Conservation (phyloP, 2,888 invertebrate species). For the Noctua pronuba region DNA sequence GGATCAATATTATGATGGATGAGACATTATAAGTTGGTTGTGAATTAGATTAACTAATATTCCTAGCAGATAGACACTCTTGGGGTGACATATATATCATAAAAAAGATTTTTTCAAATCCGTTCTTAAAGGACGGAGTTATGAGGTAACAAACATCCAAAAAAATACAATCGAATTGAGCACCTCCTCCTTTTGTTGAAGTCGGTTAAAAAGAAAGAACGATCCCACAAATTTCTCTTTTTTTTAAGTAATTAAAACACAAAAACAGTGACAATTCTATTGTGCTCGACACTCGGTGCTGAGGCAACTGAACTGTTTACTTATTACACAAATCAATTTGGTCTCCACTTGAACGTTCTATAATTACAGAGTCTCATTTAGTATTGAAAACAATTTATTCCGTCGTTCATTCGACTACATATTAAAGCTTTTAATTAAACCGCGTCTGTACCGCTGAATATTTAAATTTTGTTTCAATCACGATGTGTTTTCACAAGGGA, state of each 20-base stretch:
- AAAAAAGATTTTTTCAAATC: too few species aligned
- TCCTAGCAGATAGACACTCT: too few species aligned
- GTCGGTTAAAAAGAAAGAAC: background rate
- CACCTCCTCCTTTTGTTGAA: background rate
- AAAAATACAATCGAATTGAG: background rate
- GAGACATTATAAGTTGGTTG: too few species aligned
- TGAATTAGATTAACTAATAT: too few species aligned
- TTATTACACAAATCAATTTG: conserved; percentile 29
- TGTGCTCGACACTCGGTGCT: background rate
- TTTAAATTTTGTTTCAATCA: conserved; percentile 58
- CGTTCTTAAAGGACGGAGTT: too few species aligned
- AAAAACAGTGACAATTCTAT: too few species aligned
- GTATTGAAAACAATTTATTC: conserved; percentile 54
- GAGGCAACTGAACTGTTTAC: background rate
- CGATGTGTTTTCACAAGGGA: conserved; percentile 35
- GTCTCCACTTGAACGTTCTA: background rate
- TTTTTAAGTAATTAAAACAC: background rate
- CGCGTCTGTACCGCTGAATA: conserved; percentile 46
- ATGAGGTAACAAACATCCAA: too few species aligned
- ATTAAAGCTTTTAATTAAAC: conserved; percentile 55
- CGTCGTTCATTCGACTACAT: conserved; percentile 44
- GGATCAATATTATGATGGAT: too few species aligned
- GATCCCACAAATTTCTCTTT: background rate
- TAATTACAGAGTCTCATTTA: conserved; percentile 43
- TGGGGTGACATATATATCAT: too few species aligned